Evolutionary conservation across 1,140 invertebrate genomes (phyloP).

Genomic region (Schlechtendalia chinensis): DNA sequence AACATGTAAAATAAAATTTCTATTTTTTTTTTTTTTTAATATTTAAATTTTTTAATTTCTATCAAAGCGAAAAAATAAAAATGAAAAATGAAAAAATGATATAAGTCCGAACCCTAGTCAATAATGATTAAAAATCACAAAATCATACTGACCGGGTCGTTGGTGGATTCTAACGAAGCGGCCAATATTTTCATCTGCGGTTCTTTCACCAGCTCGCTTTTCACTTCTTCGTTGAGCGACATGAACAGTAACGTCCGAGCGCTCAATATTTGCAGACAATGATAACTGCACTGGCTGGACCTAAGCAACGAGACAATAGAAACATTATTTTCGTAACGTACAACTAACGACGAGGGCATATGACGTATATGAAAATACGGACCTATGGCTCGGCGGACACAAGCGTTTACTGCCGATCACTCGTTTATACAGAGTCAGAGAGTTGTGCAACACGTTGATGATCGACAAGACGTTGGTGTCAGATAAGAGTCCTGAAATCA

Average conservation of each 20-base stretch:
- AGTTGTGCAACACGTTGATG: constrained; percentile 67
- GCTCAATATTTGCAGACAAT: constrained; percentile 69
- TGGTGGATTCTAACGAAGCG: constrained; percentile 65
- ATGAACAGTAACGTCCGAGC: constrained; percentile 66
- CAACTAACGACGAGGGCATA: neutral
- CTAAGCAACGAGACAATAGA: constrained; percentile 55
- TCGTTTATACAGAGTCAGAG: constrained; percentile 68
- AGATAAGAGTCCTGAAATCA: constrained; percentile 58
- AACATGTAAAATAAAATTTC: too few species aligned
- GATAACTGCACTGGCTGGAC: constrained; percentile 66
- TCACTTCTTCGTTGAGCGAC: constrained; percentile 62
- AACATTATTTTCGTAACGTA: neutral
- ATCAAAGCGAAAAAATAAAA: too few species aligned
- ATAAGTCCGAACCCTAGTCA: too few species aligned
- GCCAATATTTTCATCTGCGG: constrained; percentile 63
- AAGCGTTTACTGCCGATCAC: constrained; percentile 65
- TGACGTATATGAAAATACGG: constrained; percentile 51
- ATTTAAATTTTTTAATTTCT: too few species aligned
- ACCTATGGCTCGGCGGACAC: constrained; percentile 61
- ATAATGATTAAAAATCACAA: too few species aligned
- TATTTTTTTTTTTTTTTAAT: too few species aligned
- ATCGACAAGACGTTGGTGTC: constrained; percentile 60
- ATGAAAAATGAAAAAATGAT: too few species aligned
- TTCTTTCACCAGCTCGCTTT: constrained; percentile 60
- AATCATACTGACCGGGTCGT: constrained; percentile 62